phyloP scores from a whole-genome alignment of 37 sponge, comb jelly and placozoan species.

The Haliclona indistincta region DNA sequence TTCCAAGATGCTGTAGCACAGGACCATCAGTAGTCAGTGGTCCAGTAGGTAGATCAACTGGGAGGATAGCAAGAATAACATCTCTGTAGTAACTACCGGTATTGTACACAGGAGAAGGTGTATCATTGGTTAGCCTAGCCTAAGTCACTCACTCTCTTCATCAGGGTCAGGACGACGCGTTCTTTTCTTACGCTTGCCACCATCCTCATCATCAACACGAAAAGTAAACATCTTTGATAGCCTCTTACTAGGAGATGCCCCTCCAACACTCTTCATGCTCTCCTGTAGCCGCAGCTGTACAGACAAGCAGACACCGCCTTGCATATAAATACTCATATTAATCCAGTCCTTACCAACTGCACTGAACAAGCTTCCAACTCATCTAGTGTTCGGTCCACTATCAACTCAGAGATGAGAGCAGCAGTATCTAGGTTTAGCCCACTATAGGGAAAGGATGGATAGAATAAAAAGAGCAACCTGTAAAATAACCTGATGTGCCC shows the following conservation, averaged over 20 bases:
- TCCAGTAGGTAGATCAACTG: slow-evolving; percentile 48
- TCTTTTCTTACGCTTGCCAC: slow-evolving; percentile 11
- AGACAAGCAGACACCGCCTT: slow-evolving; percentile 28
- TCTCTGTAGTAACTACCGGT: too few relatives aligned
- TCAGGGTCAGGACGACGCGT: slow-evolving; percentile 17
- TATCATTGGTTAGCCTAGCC: too few relatives aligned
- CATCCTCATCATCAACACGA: slow-evolving; percentile 30
- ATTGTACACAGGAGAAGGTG: too few relatives aligned
- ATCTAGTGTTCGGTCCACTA: slow-evolving; percentile 39
- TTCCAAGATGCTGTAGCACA: slow-evolving; percentile 60
- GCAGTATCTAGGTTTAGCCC: slow-evolving; percentile 42
- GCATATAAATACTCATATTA: slow-evolving; percentile 19
- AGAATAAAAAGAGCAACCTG: not conserved
- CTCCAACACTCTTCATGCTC: not conserved
- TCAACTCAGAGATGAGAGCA: slow-evolving; percentile 39
- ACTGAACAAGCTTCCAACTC: slow-evolving; percentile 24
- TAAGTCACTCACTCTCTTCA: not conserved
- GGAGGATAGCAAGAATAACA: not conserved
- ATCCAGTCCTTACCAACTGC: slow-evolving; percentile 36
- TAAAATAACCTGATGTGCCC: slow-evolving; percentile 49
- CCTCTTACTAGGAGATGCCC: slow-evolving; percentile 15
- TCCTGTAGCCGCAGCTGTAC: not conserved
- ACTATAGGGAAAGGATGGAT: not conserved
- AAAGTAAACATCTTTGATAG: slow-evolving; percentile 59
- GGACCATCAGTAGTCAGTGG: slow-evolving; percentile 54